Percentiles rank a stretch among this genome's conserved stretches.
Conservation (phyloP, 1,140 invertebrate genomes). For the Tetramorium parvispinum region DNA sequence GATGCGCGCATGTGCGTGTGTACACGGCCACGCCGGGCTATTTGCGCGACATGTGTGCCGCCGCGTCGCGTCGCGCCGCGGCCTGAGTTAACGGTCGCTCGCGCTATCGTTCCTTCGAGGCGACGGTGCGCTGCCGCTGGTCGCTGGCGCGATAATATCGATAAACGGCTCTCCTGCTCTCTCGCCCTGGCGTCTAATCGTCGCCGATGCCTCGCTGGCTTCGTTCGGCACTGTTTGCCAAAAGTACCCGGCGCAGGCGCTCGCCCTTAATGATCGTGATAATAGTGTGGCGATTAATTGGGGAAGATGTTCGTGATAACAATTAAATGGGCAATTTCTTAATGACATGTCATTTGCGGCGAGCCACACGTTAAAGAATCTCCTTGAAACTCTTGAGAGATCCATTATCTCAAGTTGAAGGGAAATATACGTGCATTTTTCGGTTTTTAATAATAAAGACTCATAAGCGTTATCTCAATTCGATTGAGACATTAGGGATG, state of each 20-base stretch:
- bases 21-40: conserved; percentile 32
- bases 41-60: conserved; percentile 55
- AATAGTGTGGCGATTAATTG: neutral
- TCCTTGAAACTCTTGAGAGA: neutral
- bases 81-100: conserved; percentile 67
- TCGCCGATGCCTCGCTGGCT: neutral
- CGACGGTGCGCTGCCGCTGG: conserved; percentile 10
- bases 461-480: neutral
- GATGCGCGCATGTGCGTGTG: neutral
- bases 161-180: conserved; percentile 42
- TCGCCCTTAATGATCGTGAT: conserved; percentile 3
- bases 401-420: neutral
- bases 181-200: conserved; percentile 14
- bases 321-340: neutral
- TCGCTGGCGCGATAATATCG: conserved; percentile 42
- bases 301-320: neutral
- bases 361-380: neutral
- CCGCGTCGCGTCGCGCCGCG: conserved; percentile 33
- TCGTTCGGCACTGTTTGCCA: neutral
- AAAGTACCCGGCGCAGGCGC: neutral
- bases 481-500: neutral
- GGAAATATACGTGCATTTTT: neutral
- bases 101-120: conserved; percentile 64
- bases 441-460: neutral
- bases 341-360: neutral